Conservation (phyloP, 2,113 vertebrate genomes). For the Thomomys bottae region DNA sequence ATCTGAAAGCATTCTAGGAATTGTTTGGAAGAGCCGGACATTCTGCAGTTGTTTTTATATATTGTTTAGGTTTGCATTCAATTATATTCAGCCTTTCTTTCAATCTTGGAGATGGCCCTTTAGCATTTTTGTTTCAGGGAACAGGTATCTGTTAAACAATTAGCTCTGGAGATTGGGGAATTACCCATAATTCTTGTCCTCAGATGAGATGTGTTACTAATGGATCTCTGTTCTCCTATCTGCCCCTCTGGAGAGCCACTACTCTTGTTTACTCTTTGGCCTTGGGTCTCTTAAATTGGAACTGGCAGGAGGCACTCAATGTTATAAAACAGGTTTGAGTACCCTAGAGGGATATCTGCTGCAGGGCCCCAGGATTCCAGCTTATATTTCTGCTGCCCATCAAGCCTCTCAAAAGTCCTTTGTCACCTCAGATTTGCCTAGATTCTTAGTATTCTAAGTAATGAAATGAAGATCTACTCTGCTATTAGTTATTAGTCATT, state of each 20-base stretch:
- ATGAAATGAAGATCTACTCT: conserved; percentile 13
- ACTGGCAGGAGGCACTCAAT: conserved; percentile 40
- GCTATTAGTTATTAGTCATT: conserved; percentile 41
- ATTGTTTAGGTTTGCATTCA: conserved; percentile 68
- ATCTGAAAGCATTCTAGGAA: conserved; percentile 41
- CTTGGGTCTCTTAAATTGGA: conserved; percentile 49
- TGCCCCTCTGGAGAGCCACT: conserved; percentile 49
- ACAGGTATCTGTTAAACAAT: conserved; percentile 62
- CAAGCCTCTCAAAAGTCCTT: conserved; percentile 24
- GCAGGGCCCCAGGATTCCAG: conserved; percentile 6
- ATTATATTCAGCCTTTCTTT: conserved; percentile 65
- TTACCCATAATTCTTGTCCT: conserved; percentile 67
- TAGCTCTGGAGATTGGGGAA: conserved; percentile 62
- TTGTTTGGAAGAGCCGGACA: conserved; percentile 40
- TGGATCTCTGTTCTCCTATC: conserved; percentile 57
- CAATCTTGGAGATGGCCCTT: conserved; percentile 61
- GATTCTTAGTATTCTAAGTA: not conserved
- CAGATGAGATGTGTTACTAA: conserved; percentile 51
- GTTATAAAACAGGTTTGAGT: conserved; percentile 55
- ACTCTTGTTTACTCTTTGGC: conserved; percentile 62
- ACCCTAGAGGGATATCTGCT: conserved; percentile 10
- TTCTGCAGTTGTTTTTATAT: conserved; percentile 65
- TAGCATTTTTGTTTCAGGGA: conserved; percentile 64
- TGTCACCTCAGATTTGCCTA: conserved; percentile 21
- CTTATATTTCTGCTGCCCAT: conserved; percentile 30